Conservation (phyloP, 2,888 invertebrate species). For the Villa cingulata region DNA sequence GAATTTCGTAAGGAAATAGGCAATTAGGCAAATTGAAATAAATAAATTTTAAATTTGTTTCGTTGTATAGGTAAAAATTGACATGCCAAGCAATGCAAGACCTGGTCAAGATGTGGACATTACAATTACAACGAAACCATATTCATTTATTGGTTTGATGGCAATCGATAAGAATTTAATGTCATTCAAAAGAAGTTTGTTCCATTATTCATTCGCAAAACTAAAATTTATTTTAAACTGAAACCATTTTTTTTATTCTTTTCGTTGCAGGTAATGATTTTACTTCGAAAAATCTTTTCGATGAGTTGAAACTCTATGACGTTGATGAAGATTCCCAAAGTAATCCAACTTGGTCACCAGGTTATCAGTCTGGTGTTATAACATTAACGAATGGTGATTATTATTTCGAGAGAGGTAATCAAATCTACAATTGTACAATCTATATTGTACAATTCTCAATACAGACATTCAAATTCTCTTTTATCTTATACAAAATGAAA, state of each 20-base stretch:
- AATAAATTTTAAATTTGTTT: background rate
- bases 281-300: constrained; percentile 24
- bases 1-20: constrained; percentile 49
- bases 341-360: constrained; percentile 25
- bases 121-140: constrained; percentile 65
- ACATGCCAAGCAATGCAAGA: constrained; percentile 49
- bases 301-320: constrained; percentile 27
- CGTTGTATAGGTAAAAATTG: constrained; percentile 47
- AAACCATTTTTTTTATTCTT: no score
- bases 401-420: constrained; percentile 23
- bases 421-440: no score
- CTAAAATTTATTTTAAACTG: no score
- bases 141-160: constrained; percentile 77
- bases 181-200: constrained; percentile 36
- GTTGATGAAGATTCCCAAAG: constrained; percentile 21
- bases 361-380: constrained; percentile 30
- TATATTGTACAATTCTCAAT: no score
- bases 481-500: no score
- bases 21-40: background rate
- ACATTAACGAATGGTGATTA: constrained; percentile 32
- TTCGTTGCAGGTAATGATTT: constrained; percentile 26
- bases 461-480: no score
- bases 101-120: constrained; percentile 73
- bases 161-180: constrained; percentile 76
- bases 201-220: no score